Conservation (phyloP, 2,888 invertebrate species). For the Apotomis turbidana region DNA sequence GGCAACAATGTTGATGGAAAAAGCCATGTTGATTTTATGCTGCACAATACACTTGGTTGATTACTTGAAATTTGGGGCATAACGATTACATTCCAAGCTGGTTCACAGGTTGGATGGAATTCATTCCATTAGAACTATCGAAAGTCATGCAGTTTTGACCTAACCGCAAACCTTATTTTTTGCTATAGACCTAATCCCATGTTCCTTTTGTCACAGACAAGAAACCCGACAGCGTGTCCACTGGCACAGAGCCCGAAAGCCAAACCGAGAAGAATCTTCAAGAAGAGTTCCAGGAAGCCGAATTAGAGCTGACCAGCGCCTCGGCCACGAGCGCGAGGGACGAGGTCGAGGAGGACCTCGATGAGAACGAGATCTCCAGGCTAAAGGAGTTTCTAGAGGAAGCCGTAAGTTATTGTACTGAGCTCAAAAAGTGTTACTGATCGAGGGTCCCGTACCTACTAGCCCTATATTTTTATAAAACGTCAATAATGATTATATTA, state of each 20-base stretch:
- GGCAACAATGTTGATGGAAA: too few species aligned
- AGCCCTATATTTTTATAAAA: too few species aligned
- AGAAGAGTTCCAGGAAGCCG: constrained; percentile 59
- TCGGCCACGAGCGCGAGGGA: constrained; percentile 64
- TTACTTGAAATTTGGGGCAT: too few species aligned
- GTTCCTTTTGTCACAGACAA: constrained; percentile 58
- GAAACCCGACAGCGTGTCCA: constrained; percentile 65
- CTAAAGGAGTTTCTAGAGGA: constrained; percentile 77
- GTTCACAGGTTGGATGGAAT: too few species aligned
- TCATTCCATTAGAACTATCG: too few species aligned
- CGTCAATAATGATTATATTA: too few species aligned
- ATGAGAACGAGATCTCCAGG: constrained; percentile 68
- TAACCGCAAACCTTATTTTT: background rate
- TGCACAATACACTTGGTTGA: too few species aligned
- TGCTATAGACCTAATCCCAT: background rate
- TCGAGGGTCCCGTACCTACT: too few species aligned
- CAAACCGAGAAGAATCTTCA: constrained; percentile 54
- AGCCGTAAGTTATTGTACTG: constrained; percentile 58
- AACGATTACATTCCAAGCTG: too few species aligned
- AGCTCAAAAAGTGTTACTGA: background rate
- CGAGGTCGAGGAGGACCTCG: constrained; percentile 69
- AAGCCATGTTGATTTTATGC: too few species aligned
- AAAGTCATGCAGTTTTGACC: too few species aligned
- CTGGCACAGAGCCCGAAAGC: constrained; percentile 60
- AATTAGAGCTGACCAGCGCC: constrained; percentile 59